A percentile compares a stretch with the other conserved stretches of the same genome.
phyloP scores from a whole-genome alignment of 2,797 vertebrate species.

The Cynodonichthys magdalenae region DNA sequence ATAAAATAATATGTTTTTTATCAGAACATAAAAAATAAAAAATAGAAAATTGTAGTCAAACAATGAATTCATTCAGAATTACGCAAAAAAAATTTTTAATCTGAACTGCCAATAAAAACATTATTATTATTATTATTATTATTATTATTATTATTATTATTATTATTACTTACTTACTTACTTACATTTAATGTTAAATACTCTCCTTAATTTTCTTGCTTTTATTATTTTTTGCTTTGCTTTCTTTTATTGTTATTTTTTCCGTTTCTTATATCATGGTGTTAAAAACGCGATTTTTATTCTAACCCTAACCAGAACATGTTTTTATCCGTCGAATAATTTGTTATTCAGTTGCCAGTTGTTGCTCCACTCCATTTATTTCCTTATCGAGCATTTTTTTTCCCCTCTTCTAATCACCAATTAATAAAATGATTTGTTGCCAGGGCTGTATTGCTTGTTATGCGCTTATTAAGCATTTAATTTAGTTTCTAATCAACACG shows the following conservation, averaged over 20 bases:
- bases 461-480: constrained; percentile 77
- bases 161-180: too few species aligned
- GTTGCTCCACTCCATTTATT: constrained; percentile 43
- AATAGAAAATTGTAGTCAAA: too few species aligned
- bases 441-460: constrained; percentile 69
- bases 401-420: constrained; percentile 7
- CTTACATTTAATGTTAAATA: too few species aligned
- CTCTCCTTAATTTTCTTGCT: neutral
- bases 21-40: too few species aligned
- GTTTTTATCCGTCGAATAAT: constrained; percentile 59
- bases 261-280: too few species aligned
- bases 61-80: too few species aligned
- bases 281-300: neutral
- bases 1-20: too few species aligned
- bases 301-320: constrained; percentile 38
- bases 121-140: neutral
- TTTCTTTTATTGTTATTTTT: too few species aligned
- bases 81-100: neutral
- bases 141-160: too few species aligned
- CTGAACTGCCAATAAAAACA: neutral
- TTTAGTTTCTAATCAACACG: constrained; percentile 71
- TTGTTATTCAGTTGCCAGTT: constrained; percentile 41
- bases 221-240: too few species aligned
- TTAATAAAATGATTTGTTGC: constrained; percentile 66
- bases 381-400: constrained; percentile 44